These are phyloP conservation scores for Coryphaenoides rupestris DNA, from an alignment of 2,113 vertebrate genomes.

Conservation along the genomic window DNA sequence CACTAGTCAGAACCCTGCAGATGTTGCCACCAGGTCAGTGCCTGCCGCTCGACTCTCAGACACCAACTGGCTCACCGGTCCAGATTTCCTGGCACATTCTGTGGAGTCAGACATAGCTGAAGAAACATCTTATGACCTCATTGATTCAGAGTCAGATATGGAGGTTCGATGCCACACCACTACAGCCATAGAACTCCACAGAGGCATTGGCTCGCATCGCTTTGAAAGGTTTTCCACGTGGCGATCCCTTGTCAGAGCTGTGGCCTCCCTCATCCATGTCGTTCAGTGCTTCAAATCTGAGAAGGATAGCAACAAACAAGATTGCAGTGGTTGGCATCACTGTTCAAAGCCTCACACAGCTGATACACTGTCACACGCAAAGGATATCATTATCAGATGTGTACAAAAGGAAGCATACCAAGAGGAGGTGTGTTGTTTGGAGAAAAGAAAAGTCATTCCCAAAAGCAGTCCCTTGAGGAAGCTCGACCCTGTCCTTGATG, in stretches of 20 bases:
- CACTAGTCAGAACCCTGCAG: conserved; percentile 11
- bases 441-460: too few species aligned
- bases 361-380: neutral
- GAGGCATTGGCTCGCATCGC: neutral
- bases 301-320: neutral
- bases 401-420: too few species aligned
- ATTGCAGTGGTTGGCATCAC: neutral
- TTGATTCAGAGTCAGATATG: neutral
- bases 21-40: conserved; percentile 16
- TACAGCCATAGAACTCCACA: neutral
- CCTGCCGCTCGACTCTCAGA: conserved; percentile 6
- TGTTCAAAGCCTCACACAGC: neutral
- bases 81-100: neutral
- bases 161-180: neutral
- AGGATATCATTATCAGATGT: neutral
- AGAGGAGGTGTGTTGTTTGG: too few species aligned
- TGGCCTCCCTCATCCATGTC: neutral
- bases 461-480: neutral
- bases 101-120: neutral
- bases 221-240: neutral
- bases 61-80: conserved; percentile 10
- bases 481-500: neutral
- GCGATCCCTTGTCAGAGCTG: neutral
- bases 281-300: neutral
- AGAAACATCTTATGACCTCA: conserved; percentile 3